Base-by-base conservation (phyloP, 2,113 vertebrate species). In the Pachyramphus minor region DNA sequence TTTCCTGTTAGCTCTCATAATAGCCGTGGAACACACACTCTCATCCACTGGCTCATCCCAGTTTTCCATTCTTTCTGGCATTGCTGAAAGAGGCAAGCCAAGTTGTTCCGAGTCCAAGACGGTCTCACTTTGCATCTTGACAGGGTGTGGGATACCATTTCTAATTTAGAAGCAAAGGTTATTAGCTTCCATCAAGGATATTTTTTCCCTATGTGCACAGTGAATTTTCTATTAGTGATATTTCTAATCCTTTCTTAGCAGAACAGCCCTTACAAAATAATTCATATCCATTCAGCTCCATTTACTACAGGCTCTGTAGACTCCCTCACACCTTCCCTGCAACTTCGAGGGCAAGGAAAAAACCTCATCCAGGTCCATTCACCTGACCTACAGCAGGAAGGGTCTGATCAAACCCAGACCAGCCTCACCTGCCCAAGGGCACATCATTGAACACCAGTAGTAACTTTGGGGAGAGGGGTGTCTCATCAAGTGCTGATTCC, bases 381-480 rank as follows among this genome's bases (percentile, higher is more conserved):
- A n/a, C 37, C 37, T 27, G 49, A 77, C 44, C 66, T 53, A 8
- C 27, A 72, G 64, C 23, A 90, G 37, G 45, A 42, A 16, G 23
- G 14, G 9, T 33, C 53, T 44, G 77, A 49, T 42, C 15, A 77
- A 85, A 16, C 39, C 55, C 33, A 69, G 53, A 33, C 6, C 37
- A 89, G 19, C 30, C 39, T 71, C 42, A 9, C 8, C 24, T 60
- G 10, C 47, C 7, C 41, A 12, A 84, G 55, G 50, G 18, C 30
- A 28, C 6, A 17, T 14, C 45, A 31, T 0, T 25, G 67, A 80
- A 77, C 0, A 1, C 25, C 4, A 78, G 18, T 2, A 22, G 13
- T 21, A 24, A 30, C 31, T 76, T 37, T 21, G 72, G 14, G 8
- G 15, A 12, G 3, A 3, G 5, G 22, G 21, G 6, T 18, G 11